Conservation (phyloP, 2,113 vertebrate species). For the Oplegnathus fasciatus region DNA sequence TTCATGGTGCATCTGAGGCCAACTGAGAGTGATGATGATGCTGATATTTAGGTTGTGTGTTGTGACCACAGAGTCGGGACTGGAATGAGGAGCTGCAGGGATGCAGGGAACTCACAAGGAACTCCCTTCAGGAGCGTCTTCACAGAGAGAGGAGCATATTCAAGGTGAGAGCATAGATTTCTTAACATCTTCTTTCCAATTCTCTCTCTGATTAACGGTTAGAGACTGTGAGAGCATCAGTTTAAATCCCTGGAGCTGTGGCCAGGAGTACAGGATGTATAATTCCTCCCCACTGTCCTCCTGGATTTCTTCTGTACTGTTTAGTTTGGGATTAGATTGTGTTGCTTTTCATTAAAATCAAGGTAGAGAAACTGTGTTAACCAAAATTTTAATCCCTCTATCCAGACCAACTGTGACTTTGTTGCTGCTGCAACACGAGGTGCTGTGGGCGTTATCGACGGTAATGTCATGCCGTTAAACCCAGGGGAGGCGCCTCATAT, state of each 20-base stretch:
- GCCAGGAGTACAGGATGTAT: background rate
- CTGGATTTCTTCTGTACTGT: background rate
- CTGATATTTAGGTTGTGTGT: slow-evolving; percentile 49
- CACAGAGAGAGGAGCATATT: slow-evolving; percentile 93
- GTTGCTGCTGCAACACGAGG: slow-evolving; percentile 91
- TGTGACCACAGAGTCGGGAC: slow-evolving; percentile 88
- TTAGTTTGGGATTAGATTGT: background rate
- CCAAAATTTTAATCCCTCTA: background rate
- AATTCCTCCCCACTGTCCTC: background rate
- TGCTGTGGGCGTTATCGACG: slow-evolving; percentile 93
- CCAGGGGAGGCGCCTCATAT: slow-evolving; percentile 93
- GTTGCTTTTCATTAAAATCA: background rate
- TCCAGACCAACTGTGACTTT: slow-evolving; percentile 95
- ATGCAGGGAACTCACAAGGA: slow-evolving; percentile 89
- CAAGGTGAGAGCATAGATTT: slow-evolving; percentile 85
- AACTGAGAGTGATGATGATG: background rate
- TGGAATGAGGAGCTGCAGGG: slow-evolving; percentile 97
- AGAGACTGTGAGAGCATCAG: background rate
- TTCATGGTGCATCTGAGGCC: background rate
- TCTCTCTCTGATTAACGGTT: background rate
- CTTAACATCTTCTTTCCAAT: background rate
- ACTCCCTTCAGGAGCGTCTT: slow-evolving; percentile 90
- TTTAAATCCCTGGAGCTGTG: background rate
- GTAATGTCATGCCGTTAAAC: slow-evolving; percentile 96
- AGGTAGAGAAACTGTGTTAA: background rate